Conservation (phyloP, 37 sponge, comb jelly and placozoan species). For the Corticium candelabrum region DNA sequence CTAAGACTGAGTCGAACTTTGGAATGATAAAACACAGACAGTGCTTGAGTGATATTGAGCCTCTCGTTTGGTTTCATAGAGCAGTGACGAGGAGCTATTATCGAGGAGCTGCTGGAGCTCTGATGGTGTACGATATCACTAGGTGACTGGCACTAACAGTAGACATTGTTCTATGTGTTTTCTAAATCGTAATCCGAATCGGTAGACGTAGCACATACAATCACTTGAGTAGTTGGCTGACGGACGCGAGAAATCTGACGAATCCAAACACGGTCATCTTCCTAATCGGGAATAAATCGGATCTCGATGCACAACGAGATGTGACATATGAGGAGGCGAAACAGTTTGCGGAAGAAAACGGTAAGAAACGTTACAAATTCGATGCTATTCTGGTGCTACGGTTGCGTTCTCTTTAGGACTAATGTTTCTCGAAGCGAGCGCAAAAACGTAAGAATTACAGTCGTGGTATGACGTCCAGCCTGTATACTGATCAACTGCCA, state of each 20-base stretch:
- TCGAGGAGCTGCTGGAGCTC: slow-evolving; percentile 97
- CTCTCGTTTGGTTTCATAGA: slow-evolving; percentile 22
- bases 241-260: slow-evolving; percentile 97
- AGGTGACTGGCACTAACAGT: too few relatives aligned
- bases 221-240: slow-evolving; percentile 99
- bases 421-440: slow-evolving; percentile 91
- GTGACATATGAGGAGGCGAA: slow-evolving; percentile 99
- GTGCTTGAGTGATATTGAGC: neutral
- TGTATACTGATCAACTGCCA: neutral
- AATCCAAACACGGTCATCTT: slow-evolving; percentile 99
- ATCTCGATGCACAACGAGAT: slow-evolving; percentile 96
- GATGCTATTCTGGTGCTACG: neutral
- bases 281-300: slow-evolving; percentile 96
- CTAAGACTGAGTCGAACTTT: too few relatives aligned
- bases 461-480: neutral
- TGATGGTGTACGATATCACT: slow-evolving; percentile 99
- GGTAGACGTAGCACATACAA: slow-evolving; percentile 87
- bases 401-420: slow-evolving; percentile 36
- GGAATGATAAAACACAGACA: neutral
- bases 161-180: too few relatives aligned
- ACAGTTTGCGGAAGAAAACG: slow-evolving; percentile 98
- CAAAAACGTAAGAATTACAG: slow-evolving; percentile 75
- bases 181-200: neutral
- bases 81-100: slow-evolving; percentile 99
- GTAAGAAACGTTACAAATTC: slow-evolving; percentile 24